Conservation (phyloP, 92 coral and sea anemone species). For the Montipora capitata region DNA sequence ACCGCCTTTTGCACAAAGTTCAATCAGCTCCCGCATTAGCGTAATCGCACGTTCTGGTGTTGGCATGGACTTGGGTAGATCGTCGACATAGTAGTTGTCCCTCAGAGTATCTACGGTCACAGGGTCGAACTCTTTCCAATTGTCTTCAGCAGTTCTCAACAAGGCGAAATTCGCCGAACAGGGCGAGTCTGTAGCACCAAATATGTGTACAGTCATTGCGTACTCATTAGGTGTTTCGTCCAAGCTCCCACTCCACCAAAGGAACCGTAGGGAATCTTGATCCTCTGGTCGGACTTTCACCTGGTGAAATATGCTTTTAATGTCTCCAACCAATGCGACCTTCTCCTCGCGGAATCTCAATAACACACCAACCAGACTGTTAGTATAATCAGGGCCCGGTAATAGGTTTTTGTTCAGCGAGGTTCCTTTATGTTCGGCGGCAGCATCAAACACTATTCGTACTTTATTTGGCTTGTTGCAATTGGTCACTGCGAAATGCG, state of each 20-base stretch:
- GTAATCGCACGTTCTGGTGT: no score
- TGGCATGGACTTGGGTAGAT: no score
- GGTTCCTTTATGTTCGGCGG: constrained; percentile 21
- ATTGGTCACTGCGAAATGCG: constrained; percentile 12
- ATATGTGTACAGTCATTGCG: constrained; percentile 22
- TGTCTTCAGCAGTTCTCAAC: constrained; percentile 26
- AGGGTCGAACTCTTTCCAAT: no score
- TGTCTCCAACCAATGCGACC: neutral
- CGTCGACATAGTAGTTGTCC: no score
- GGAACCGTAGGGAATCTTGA: neutral
- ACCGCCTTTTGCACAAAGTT: constrained; percentile 5
- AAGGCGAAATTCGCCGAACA: constrained; percentile 10
- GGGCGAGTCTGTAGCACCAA: constrained; percentile 10
- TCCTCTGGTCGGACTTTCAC: neutral
- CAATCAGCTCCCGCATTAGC: neutral
- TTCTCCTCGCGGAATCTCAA: constrained; percentile 48
- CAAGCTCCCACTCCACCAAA: neutral
- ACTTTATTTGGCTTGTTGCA: constrained; percentile 24
- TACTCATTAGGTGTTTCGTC: constrained; percentile 22
- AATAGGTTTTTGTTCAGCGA: constrained; percentile 44
- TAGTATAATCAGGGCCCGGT: constrained; percentile 26
- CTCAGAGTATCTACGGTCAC: no score
- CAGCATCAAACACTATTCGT: constrained; percentile 20
- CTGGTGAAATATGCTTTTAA: neutral
- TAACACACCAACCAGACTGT: constrained; percentile 40